A percentile compares a stretch with the other conserved stretches of the same genome.
Conservation (phyloP, 2,113 vertebrate species). For the Pluvianellus socialis region DNA sequence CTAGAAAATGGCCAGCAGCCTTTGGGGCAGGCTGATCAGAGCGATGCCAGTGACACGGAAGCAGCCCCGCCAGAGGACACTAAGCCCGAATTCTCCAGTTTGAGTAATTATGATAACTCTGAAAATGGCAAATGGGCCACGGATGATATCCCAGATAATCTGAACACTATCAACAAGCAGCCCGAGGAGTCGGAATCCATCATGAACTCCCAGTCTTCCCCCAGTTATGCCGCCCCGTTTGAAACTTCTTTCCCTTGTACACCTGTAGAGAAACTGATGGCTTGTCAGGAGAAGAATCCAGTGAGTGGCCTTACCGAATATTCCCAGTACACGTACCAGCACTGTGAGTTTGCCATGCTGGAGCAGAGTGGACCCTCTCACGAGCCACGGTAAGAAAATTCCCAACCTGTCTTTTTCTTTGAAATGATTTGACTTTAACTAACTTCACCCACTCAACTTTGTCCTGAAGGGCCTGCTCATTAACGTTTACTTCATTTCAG, state of each 20-base stretch:
- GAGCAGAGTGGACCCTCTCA: slow-evolving; percentile 94
- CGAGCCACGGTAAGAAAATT: slow-evolving; percentile 85
- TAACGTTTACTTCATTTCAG: background rate
- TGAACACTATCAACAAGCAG: slow-evolving; percentile 81
- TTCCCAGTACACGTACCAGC: slow-evolving; percentile 88
- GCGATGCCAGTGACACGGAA: accelerated
- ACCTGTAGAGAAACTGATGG: slow-evolving; percentile 81
- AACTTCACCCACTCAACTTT: background rate
- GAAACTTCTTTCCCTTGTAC: slow-evolving; percentile 61
- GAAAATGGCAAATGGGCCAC: slow-evolving; percentile 83
- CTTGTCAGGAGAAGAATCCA: slow-evolving; percentile 91
- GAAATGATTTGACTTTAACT: background rate
- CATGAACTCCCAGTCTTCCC: slow-evolving; percentile 67
- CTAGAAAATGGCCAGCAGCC: slow-evolving; percentile 26
- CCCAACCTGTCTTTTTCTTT: background rate
- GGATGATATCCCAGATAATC: slow-evolving; percentile 89
- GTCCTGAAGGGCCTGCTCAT: background rate
- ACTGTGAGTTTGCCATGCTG: slow-evolving; percentile 89
- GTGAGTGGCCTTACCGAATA: slow-evolving; percentile 94
- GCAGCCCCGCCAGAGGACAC: background rate
- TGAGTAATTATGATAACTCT: slow-evolving; percentile 53
- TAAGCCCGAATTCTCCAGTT: background rate
- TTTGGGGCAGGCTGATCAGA: background rate
- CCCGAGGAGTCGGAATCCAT: slow-evolving; percentile 26
- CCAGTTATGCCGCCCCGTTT: slow-evolving; percentile 24